Conservation (phyloP, 1,140 invertebrate genomes). For the Drosophila triauraria region DNA sequence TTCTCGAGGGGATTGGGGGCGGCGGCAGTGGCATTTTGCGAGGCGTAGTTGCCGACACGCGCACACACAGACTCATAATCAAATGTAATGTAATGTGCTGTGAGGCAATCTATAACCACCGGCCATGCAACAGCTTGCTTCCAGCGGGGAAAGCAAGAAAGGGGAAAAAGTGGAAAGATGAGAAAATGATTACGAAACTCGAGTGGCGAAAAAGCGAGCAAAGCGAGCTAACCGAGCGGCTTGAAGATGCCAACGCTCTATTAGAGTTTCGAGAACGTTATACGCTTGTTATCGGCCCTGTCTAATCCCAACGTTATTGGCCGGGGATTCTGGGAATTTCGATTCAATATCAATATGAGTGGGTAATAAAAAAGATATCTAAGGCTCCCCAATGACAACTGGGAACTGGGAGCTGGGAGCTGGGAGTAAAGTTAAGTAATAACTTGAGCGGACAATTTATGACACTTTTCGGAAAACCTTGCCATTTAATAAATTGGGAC, state of each 20-base stretch:
- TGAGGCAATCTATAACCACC: conserved; percentile 71
- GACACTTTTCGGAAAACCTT: not conserved
- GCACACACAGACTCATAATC: conserved; percentile 67
- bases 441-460: conserved; percentile 14
- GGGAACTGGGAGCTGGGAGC: not conserved
- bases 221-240: conserved; percentile 25
- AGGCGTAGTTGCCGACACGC: conserved; percentile 69
- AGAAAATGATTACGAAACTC: conserved; percentile 63
- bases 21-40: conserved; percentile 50
- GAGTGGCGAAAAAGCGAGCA: conserved; percentile 46
- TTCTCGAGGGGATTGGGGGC: conserved; percentile 38
- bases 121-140: conserved; percentile 61
- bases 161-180: conserved; percentile 24
- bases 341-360: conserved; percentile 13
- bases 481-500: conserved; percentile 10
- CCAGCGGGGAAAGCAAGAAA: not conserved
- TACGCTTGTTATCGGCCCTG: conserved; percentile 21
- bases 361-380: conserved; percentile 11
- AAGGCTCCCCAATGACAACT: not conserved
- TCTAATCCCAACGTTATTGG: conserved; percentile 28
- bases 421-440: conserved; percentile 8
- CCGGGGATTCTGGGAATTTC: conserved; percentile 38
- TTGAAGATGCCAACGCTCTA: conserved; percentile 29
- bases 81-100: conserved; percentile 78
- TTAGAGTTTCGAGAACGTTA: conserved; percentile 18